These are phyloP conservation scores for Hybos culiciformis DNA, from an alignment of 2,888 invertebrate genomes.

Conservation along the genomic window DNA sequence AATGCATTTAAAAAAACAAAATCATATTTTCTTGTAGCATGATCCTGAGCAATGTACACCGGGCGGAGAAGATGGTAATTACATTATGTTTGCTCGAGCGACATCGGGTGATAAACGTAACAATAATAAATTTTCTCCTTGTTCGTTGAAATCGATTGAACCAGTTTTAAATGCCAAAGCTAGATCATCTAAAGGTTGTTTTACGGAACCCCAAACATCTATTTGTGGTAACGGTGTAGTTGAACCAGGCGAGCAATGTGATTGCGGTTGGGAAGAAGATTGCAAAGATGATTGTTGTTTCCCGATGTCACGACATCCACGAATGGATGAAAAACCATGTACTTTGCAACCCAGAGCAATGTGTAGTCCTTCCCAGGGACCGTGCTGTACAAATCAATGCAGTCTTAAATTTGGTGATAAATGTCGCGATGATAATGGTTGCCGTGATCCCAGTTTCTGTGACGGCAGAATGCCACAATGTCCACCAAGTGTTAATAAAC, in stretches of 20 bases:
- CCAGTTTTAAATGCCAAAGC: constrained; percentile 87
- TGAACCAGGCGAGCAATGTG: constrained; percentile 94
- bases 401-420: constrained; percentile 72
- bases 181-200: constrained; percentile 79
- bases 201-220: constrained; percentile 83
- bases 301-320: constrained; percentile 71
- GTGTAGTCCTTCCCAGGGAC: constrained; percentile 53
- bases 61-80: constrained; percentile 93
- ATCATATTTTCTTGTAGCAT: constrained; percentile 53
- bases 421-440: constrained; percentile 88
- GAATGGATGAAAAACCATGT: constrained; percentile 68
- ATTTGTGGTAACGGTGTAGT: constrained; percentile 98
- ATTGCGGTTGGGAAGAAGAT: constrained; percentile 97
- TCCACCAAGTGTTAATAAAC: constrained; percentile 82
- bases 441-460: constrained; percentile 84
- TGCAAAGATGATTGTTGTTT: constrained; percentile 89
- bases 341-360: constrained; percentile 56
- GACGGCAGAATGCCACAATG: constrained; percentile 80
- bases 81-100: constrained; percentile 98
- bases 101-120: constrained; percentile 96
- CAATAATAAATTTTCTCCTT: constrained; percentile 94
- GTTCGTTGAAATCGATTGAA: constrained; percentile 83
- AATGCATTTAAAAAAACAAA: no score
- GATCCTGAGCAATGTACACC: constrained; percentile 91
- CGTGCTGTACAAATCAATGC: constrained; percentile 86